Percentiles rank a stretch among this genome's conserved stretches.
Evolutionary conservation across 2,888 invertebrate genomes (phyloP).

Genomic region (Apeira syringaria): DNA sequence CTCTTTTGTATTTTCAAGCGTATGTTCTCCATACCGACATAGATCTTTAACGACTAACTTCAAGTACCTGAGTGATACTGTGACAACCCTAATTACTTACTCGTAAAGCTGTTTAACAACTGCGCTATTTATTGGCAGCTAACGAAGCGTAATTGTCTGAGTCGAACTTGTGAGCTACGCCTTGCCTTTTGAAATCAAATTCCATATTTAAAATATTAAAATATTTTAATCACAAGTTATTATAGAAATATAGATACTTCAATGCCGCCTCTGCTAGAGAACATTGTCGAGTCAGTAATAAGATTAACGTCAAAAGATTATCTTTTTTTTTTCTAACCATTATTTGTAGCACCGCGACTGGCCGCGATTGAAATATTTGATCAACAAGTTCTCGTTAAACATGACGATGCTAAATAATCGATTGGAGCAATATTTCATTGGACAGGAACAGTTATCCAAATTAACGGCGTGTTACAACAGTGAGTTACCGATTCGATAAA

Average conservation of each 20-base stretch:
- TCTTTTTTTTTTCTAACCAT: constrained; percentile 8
- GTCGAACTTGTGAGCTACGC: constrained; percentile 46
- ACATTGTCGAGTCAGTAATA: constrained; percentile 2
- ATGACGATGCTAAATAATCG: constrained; percentile 22
- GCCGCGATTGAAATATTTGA: constrained; percentile 13
- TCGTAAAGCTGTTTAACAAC: constrained; percentile 61
- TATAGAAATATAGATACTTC: too few relatives aligned
- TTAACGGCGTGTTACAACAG: constrained; percentile 33
- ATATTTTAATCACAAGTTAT: constrained; percentile 28
- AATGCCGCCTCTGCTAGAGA: constrained; percentile 10
- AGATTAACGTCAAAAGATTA: constrained; percentile 10
- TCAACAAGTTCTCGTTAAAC: constrained; percentile 14
- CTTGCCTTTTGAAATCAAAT: constrained; percentile 27
- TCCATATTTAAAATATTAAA: constrained; percentile 33
- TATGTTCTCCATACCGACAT: too few relatives aligned
- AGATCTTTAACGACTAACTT: too few relatives aligned
- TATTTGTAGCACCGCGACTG: constrained; percentile 11
- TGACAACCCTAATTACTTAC: constrained; percentile 28
- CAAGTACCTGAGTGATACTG: neutral
- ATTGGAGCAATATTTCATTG: constrained; percentile 24
- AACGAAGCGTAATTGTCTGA: constrained; percentile 68
- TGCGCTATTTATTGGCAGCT: constrained; percentile 67
- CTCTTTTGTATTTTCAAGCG: too few relatives aligned
- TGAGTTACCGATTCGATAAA: constrained; percentile 44
- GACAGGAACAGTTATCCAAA: constrained; percentile 30